These are phyloP conservation scores for Metopia argyrocephala DNA, from an alignment of 2,888 invertebrate genomes.

Conservation along the genomic window DNA sequence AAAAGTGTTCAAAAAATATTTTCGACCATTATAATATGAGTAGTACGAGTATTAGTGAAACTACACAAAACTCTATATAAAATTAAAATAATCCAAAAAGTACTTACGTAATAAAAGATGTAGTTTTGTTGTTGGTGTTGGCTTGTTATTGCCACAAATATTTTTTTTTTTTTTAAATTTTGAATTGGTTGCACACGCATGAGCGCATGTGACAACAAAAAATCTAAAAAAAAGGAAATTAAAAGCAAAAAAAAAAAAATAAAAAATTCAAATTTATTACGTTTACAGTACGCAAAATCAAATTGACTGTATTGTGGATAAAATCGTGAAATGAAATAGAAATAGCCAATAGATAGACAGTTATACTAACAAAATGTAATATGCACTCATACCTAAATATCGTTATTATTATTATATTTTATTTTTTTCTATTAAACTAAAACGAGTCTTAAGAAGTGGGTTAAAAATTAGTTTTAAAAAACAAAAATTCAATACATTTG, in stretches of 20 bases:
- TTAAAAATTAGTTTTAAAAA: conserved; percentile 63
- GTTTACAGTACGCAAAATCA: conserved; percentile 40
- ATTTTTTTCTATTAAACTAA: too few species aligned
- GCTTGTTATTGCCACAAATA: conserved; percentile 29
- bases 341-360: not conserved
- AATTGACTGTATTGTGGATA: conserved; percentile 27
- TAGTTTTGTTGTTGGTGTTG: conserved; percentile 55
- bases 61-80: not conserved
- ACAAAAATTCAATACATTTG: not conserved
- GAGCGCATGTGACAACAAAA: conserved; percentile 53
- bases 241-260: conserved; percentile 30
- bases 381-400: conserved; percentile 24
- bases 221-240: too few species aligned
- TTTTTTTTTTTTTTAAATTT: conserved; percentile 7
- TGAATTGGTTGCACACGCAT: conserved; percentile 57
- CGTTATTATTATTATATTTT: too few species aligned
- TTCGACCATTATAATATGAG: conserved; percentile 39
- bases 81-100: conserved; percentile 50
- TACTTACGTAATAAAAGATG: conserved; percentile 70
- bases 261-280: conserved; percentile 23
- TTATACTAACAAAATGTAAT: not conserved
- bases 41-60: conserved; percentile 49
- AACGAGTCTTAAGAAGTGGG: conserved; percentile 66
- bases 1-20: conserved; percentile 54
- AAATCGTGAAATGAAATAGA: conserved; percentile 13